These are phyloP conservation scores for Cotesia glomerata DNA, from an alignment of 1,140 invertebrate genomes.

Conservation along the genomic window DNA sequence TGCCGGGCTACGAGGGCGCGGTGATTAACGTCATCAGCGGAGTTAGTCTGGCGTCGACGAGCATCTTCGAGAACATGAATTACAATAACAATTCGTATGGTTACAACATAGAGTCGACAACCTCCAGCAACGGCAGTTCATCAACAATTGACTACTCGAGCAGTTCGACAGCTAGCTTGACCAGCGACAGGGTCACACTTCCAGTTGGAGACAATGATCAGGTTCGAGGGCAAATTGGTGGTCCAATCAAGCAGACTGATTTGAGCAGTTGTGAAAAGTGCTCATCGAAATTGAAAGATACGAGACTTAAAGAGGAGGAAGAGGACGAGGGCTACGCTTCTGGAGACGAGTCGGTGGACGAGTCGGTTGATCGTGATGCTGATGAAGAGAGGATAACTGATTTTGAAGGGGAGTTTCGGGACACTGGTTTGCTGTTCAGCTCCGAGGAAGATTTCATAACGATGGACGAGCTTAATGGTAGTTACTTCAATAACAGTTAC, in stretches of 20 bases:
- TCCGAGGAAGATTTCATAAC: conserved; percentile 42
- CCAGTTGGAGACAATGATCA: no score
- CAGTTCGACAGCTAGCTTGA: neutral
- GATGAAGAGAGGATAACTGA: neutral
- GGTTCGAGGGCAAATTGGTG: neutral
- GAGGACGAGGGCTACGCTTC: conserved; percentile 34
- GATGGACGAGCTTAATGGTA: conserved; percentile 47
- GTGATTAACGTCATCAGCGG: conserved; percentile 53
- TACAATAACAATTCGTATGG: no score
- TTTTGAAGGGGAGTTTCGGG: neutral
- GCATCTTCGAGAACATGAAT: conserved; percentile 58
- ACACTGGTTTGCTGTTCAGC: conserved; percentile 12
- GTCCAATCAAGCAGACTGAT: neutral
- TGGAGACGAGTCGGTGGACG: conserved; percentile 31
- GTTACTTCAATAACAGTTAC: conserved; percentile 44
- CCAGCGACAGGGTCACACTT: no score
- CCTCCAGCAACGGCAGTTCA: neutral
- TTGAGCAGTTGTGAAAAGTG: no score
- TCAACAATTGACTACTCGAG: neutral
- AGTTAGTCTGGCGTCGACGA: conserved; percentile 52
- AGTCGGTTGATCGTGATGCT: neutral
- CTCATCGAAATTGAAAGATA: neutral
- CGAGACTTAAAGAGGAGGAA: conserved; percentile 5
- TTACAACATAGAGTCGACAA: conserved; percentile 20
- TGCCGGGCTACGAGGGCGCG: conserved; percentile 50